A percentile compares a stretch with the other conserved stretches of the same genome.
Evolutionary conservation across 2,888 invertebrate genomes (phyloP).

Genomic region (Amphipyra berbera): DNA sequence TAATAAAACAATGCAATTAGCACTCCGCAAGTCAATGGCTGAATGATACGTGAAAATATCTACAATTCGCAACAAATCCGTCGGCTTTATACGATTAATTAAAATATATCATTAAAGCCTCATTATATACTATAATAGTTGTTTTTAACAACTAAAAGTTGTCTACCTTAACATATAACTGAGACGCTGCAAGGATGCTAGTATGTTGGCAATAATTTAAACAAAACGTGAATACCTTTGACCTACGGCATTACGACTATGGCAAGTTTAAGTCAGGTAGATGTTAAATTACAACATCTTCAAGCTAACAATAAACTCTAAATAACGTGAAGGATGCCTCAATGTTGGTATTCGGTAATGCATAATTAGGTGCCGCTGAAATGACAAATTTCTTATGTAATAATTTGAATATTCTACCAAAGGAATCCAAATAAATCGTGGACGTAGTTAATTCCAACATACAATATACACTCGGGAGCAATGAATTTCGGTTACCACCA

Average conservation of each 20-base stretch:
- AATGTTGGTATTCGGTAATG: constrained; percentile 31
- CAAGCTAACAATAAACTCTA: constrained; percentile 50
- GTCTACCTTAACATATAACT: constrained; percentile 79
- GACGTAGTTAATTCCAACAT: too few relatives aligned
- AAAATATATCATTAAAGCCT: constrained; percentile 35
- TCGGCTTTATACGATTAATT: constrained; percentile 20
- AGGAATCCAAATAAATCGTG: too few relatives aligned
- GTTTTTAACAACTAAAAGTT: constrained; percentile 73
- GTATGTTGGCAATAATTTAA: constrained; percentile 73
- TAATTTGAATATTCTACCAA: too few relatives aligned
- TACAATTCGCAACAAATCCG: constrained; percentile 14
- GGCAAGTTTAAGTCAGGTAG: constrained; percentile 49
- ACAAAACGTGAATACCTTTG: constrained; percentile 82
- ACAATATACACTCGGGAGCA: too few relatives aligned
- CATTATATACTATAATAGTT: constrained; percentile 40
- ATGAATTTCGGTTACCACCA: too few relatives aligned
- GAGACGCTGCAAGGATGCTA: constrained; percentile 69
- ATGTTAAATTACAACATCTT: constrained; percentile 58
- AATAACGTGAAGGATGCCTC: constrained; percentile 43
- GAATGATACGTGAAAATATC: constrained; percentile 22
- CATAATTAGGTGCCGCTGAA: constrained; percentile 19
- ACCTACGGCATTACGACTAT: constrained; percentile 67
- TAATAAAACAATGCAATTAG: constrained; percentile 23
- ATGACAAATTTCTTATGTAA: too few relatives aligned
- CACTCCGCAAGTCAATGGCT: constrained; percentile 8